Percentiles rank a stretch among this genome's conserved stretches.
These are phyloP conservation scores for Cantharis nigra DNA, from an alignment of 2,888 invertebrate species.

Conservation along the genomic window DNA sequence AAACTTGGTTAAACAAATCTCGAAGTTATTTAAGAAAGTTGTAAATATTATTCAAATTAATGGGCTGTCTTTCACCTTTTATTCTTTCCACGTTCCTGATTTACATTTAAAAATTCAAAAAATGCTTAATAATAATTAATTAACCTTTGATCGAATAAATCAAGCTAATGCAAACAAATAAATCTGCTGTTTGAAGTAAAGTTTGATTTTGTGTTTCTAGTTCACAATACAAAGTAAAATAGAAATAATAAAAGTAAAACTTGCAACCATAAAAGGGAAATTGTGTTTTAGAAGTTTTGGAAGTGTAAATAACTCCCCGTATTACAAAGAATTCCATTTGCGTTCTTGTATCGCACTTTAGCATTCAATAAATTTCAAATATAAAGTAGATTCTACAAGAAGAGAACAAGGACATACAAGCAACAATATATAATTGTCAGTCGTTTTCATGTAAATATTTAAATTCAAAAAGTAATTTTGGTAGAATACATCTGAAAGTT, in stretches of 20 bases:
- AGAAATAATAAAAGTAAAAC: constrained; percentile 16
- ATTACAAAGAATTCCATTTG: constrained; percentile 24
- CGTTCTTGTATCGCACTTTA: constrained; percentile 13
- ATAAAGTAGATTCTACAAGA: constrained; percentile 14
- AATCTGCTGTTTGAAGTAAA: constrained; percentile 4
- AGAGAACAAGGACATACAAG: constrained; percentile 4
- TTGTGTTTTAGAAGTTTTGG: constrained; percentile 21
- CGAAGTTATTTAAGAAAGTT: not conserved
- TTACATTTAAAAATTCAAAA: not conserved
- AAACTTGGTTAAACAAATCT: not conserved
- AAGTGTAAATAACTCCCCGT: constrained; percentile 22
- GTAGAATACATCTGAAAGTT: not conserved
- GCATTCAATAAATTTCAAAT: constrained; percentile 18
- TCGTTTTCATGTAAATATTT: not conserved
- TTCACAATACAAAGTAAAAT: constrained; percentile 8
- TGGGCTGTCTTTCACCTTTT: not conserved
- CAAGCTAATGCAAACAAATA: constrained; percentile 7
- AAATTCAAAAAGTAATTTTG: not conserved
- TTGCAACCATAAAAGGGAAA: constrained; percentile 19
- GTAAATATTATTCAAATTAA: not conserved
- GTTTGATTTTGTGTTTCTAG: constrained; percentile 7
- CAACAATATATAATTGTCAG: not conserved
- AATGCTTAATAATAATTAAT: not conserved
- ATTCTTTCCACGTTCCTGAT: not conserved
- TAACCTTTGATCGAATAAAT: not conserved